phyloP scores from a whole-genome alignment of 2,113 vertebrate species.

The Columba livia region DNA sequence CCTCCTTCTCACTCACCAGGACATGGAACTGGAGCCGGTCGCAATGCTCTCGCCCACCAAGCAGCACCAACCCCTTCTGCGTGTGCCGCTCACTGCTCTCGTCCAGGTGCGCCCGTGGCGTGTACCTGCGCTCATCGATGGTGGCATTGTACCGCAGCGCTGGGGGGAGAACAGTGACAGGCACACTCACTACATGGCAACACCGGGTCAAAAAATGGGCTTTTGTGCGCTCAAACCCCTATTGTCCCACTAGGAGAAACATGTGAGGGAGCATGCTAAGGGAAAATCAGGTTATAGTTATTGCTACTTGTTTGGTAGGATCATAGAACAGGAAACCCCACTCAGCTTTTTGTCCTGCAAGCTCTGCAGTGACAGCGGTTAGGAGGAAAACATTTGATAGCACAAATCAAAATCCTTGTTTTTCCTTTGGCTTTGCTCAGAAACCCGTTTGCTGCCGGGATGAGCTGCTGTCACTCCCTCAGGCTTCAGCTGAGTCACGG shows the following conservation, averaged over 20 bases:
- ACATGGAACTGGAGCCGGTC: slow-evolving; percentile 89
- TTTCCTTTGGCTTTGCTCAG: neutral
- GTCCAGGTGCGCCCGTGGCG: slow-evolving; percentile 88
- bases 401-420: neutral
- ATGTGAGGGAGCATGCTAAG: accelerated
- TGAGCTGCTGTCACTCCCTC: accelerated
- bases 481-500: neutral
- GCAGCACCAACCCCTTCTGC: slow-evolving; percentile 74
- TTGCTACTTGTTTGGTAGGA: neutral
- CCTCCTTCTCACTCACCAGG: slow-evolving; percentile 77
- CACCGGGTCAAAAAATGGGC: accelerated
- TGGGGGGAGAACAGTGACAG: slow-evolving; percentile 21
- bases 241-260: accelerated
- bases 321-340: neutral
- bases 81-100: slow-evolving; percentile 71
- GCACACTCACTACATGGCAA: accelerated
- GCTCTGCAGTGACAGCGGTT: accelerated
- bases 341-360: neutral
- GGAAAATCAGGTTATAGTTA: neutral
- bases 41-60: slow-evolving; percentile 77
- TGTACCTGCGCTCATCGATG: slow-evolving; percentile 90
- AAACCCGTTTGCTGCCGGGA: accelerated
- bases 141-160: slow-evolving; percentile 85
- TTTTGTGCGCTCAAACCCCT: neutral
- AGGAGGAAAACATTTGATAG: neutral